These are phyloP conservation scores for Baccha elongata DNA, from an alignment of 2,888 invertebrate genomes.

Conservation along the genomic window DNA sequence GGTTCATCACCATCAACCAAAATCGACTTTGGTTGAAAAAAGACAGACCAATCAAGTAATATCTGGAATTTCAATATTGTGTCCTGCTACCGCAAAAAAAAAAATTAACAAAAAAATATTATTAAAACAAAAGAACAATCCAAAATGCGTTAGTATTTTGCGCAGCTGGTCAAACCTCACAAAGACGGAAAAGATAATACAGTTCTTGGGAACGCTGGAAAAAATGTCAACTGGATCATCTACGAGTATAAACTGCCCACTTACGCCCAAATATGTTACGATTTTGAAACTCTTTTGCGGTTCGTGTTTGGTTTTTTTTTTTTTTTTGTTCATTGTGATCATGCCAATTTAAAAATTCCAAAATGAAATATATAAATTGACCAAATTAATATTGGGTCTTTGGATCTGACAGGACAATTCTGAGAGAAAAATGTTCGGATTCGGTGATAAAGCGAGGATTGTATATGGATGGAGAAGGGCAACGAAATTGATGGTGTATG, in stretches of 20 bases:
- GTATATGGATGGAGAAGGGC: background rate
- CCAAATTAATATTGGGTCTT: slow-evolving; percentile 81
- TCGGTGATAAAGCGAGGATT: background rate
- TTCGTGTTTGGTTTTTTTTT: slow-evolving; percentile 49
- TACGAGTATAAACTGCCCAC: slow-evolving; percentile 72
- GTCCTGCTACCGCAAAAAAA: slow-evolving; percentile 40
- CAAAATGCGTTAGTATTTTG: background rate
- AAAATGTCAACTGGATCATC: slow-evolving; percentile 69
- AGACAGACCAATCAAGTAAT: slow-evolving; percentile 74
- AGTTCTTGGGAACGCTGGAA: slow-evolving; percentile 53
- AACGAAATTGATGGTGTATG: slow-evolving; percentile 5
- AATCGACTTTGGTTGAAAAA: slow-evolving; percentile 42
- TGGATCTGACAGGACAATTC: slow-evolving; percentile 79
- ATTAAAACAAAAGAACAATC: slow-evolving; percentile 31
- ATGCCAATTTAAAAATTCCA: slow-evolving; percentile 82
- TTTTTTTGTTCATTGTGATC: background rate
- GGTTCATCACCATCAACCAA: slow-evolving; percentile 61
- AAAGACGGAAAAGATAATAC: slow-evolving; percentile 32
- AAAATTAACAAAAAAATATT: slow-evolving; percentile 4
- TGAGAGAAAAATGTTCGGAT: slow-evolving; percentile 80
- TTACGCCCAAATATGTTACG: slow-evolving; percentile 72
- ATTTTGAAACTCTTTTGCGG: slow-evolving; percentile 69
- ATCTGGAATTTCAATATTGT: slow-evolving; percentile 75
- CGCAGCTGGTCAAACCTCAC: slow-evolving; percentile 60
- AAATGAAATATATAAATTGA: slow-evolving; percentile 82